Base-by-base conservation (phyloP, 2,113 vertebrate species). In the Platanista minor region DNA sequence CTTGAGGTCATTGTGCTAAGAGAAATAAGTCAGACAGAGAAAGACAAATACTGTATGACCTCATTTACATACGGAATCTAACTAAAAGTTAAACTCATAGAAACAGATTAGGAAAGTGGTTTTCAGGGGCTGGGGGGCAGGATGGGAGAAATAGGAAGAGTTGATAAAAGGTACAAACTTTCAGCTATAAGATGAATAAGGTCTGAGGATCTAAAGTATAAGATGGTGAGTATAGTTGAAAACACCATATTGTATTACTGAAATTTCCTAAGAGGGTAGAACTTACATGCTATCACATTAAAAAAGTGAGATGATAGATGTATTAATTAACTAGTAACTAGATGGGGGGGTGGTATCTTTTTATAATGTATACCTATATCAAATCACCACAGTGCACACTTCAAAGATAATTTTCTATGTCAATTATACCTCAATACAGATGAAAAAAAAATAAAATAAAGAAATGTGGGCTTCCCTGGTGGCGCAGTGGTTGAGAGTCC, bases 181-280 rank as follows among this genome's bases (percentile, higher is more conserved):
- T 27, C 23, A 29, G 14, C 21, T 54, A 1, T 2, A 21, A 64
- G 20, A 61, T 2, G 10, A 71, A n/a, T 2, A 23, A 36, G 52
- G 31, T 33, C 52, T 6, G 21, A 69, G 41, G 83, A 21, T 39
- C 52, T 61, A n/a, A 39, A 39, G 49, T 36, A 61, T 17, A 29
- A 78, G 14, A 20, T 4, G 31, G 33, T 10, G 6, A 41, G 17
- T 52, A 2, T 12, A 43, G 49, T 15, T 43, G 21, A 15, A 83
- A 54, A 74, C 21, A 29, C 29, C 2, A 0, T 27, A 12, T 4
- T 43, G 15, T 31, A 4, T 23, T 29, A 29, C 2, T 57, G 29
- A 36, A 89, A 54, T n/a, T 21, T 52, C 31, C 18, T 83, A 52
- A 49, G 21, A 94, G 9, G n/a, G 59, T 83, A 83, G 17, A 83